Conservation (phyloP, 2,888 invertebrate species). For the Polyommatus iphigenia region DNA sequence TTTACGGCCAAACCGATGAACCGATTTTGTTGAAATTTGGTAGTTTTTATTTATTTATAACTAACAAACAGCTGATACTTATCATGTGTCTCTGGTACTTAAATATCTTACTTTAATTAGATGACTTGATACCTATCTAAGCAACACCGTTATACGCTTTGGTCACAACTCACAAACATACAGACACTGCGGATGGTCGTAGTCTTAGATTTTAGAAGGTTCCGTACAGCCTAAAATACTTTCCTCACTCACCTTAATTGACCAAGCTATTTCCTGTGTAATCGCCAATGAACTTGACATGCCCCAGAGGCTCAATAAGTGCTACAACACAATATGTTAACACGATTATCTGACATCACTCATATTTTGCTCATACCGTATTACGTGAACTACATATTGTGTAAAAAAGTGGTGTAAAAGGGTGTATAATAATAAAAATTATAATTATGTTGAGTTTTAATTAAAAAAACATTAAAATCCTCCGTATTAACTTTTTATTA, state of each 20-base stretch:
- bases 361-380: background rate
- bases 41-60: too few relatives aligned
- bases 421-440: background rate
- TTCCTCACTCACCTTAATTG: background rate
- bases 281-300: slow-evolving; percentile 15
- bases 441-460: too few relatives aligned
- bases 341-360: slow-evolving; percentile 9
- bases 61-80: too few relatives aligned
- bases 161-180: too few relatives aligned
- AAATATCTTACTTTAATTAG: too few relatives aligned
- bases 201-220: background rate
- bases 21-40: too few relatives aligned
- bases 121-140: too few relatives aligned
- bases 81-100: too few relatives aligned
- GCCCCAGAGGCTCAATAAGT: slow-evolving; percentile 15
- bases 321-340: slow-evolving; percentile 13
- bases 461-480: too few relatives aligned
- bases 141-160: too few relatives aligned
- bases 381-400: background rate
- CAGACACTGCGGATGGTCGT: too few relatives aligned
- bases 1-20: background rate
- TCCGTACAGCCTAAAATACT: background rate
- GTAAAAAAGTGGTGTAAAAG: background rate
- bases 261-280: background rate
- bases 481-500: too few relatives aligned